Evolutionary conservation across 1,140 invertebrate genomes (phyloP), one percentile per base, ranked within the genome.

Genomic region (Pentalonia nigronervosa): DNA sequence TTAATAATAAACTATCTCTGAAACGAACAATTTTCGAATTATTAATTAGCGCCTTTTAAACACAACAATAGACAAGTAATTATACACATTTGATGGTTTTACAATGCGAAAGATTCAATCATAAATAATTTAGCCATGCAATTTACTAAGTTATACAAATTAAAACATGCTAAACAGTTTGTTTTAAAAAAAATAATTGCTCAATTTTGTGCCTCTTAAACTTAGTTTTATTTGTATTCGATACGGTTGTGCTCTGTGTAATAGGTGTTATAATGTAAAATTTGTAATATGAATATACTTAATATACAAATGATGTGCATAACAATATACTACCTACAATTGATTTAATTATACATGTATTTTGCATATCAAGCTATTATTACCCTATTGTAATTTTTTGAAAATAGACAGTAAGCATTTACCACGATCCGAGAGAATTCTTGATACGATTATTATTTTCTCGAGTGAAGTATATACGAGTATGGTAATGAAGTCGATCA

Each of bases 101-200:
- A 86, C 45, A 86, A 86, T 7, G 11, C 17, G 4, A 47, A 47
- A 9, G 11, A 48, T n/a, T 17, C 11, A 86, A 14, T 47, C 9
- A 47, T 86, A 36, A 84, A 41, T 47, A 84, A 41, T 47, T n/a
- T 86, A 86, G 14, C 25, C 25, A 47, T 4, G 41, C 1, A 8
- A 30, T 47, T 47, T 86, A 86, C 84, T 14, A n/a, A n/a, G 41
- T 41, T 45, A 30, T 86, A 30, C 25, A 45, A 86, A 86, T 86
- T 47, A 86, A 47, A 86, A 86, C 25, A 45, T 17, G 17, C 21
- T 7, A 41, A 45, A 47, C 25, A 47, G 36, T 86, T 86, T 48
- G 25, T 86, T 86, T 86, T n/a, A 45, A 86, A 86, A 41, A 41
- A 47, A 47, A 86, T 86, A 86, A 86, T 86, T 86, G 84, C 30